These are phyloP conservation scores for Sipha flava DNA, from an alignment of 1,140 invertebrate genomes.

Conservation along the genomic window DNA sequence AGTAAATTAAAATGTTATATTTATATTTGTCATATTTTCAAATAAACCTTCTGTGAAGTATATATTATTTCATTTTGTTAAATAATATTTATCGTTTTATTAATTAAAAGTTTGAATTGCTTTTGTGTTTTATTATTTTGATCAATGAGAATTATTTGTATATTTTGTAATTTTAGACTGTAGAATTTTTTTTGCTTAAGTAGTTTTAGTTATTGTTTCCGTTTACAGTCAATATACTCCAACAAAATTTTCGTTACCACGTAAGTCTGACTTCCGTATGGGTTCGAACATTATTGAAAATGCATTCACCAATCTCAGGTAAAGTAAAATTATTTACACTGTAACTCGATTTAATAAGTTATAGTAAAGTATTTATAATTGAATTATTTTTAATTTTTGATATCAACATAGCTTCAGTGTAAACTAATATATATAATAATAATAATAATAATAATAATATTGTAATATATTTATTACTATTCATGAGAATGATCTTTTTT, in stretches of 20 bases:
- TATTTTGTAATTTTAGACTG: not conserved
- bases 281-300: conserved; percentile 63
- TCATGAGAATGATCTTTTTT: no score
- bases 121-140: no score
- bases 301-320: conserved; percentile 62
- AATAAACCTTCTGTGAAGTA: no score
- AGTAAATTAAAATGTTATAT: no score
- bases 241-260: conserved; percentile 58
- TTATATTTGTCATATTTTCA: no score
- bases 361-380: not conserved
- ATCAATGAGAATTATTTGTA: not conserved
- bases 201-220: conserved; percentile 1
- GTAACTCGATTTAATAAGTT: not conserved
- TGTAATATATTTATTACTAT: not conserved
- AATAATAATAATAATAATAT: not conserved
- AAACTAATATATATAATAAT: not conserved
- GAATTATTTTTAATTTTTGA: not conserved
- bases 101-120: no score
- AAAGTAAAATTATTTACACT: conserved; percentile 41
- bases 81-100: no score
- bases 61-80: no score
- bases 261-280: conserved; percentile 62
- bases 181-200: not conserved
- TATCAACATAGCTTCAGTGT: not conserved
- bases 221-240: conserved; percentile 65